Conservation (phyloP, 2,797 vertebrate species). For the Pitangus sulphuratus region DNA sequence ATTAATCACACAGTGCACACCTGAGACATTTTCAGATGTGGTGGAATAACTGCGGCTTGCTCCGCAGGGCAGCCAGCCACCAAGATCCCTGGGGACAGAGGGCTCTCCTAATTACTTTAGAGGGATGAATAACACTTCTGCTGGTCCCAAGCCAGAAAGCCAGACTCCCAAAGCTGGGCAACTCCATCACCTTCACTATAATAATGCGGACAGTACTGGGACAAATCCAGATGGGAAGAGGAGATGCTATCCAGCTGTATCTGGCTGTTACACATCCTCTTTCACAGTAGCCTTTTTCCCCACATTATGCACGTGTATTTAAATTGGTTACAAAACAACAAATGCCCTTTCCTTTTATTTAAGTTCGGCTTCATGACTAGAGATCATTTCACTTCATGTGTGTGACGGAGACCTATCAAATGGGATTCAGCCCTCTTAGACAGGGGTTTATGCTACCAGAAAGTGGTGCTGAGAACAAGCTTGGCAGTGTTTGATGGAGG, state of each 20-base stretch:
- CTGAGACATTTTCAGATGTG: not conserved
- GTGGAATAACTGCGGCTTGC: not conserved
- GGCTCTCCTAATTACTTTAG: not conserved
- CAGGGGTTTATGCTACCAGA: not conserved
- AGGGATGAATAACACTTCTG: not conserved
- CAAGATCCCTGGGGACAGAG: not conserved
- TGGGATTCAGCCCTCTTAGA: not conserved
- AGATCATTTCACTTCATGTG: not conserved
- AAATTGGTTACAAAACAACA: not conserved
- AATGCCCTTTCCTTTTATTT: not conserved
- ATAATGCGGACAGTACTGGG: not conserved
- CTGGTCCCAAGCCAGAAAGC: not conserved
- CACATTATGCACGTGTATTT: fast-evolving
- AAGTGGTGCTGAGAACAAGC: not conserved
- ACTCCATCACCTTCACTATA: not conserved
- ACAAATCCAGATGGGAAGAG: not conserved
- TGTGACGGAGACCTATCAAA: not conserved
- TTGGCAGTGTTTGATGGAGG: not conserved
- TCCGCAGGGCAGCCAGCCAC: not conserved
- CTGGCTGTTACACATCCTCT: not conserved
- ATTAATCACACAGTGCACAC: not conserved
- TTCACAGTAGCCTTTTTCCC: not conserved
- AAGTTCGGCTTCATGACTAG: not conserved
- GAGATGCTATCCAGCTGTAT: not conserved
- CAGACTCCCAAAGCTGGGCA: not conserved